Conservation (phyloP, 1,140 invertebrate genomes). For the Andrena cerasifolii region DNA sequence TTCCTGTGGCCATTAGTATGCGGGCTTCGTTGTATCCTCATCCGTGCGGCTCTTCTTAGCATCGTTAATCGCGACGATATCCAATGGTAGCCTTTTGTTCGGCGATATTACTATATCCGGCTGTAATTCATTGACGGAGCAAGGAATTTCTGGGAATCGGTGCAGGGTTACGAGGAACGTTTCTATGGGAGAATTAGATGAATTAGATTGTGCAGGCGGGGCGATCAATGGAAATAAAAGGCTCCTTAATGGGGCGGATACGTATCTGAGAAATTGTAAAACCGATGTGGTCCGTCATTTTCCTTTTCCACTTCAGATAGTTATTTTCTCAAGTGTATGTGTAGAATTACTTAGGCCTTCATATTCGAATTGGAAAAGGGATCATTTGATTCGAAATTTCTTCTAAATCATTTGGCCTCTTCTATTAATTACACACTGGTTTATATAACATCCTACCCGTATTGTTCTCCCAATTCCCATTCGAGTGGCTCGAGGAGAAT, state of each 20-base stretch:
- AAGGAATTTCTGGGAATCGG: not conserved
- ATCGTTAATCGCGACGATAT: constrained; percentile 67
- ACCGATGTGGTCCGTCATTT: too few relatives aligned
- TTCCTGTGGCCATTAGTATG: constrained; percentile 77
- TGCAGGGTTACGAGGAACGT: not conserved
- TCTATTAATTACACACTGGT: not conserved
- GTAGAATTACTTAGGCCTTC: too few relatives aligned
- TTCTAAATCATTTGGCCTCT: too few relatives aligned
- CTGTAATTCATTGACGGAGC: constrained; percentile 39
- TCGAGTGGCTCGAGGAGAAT: constrained; percentile 9
- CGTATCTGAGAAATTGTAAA: too few relatives aligned
- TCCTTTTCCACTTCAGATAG: too few relatives aligned
- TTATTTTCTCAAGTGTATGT: too few relatives aligned
- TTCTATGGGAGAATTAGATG: not conserved
- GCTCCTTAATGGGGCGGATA: not conserved
- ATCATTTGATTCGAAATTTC: too few relatives aligned
- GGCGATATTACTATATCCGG: constrained; percentile 69
- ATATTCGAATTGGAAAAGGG: too few relatives aligned
- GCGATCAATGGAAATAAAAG: not conserved
- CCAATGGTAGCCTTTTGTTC: constrained; percentile 57
- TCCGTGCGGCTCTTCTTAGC: constrained; percentile 63
- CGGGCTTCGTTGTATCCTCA: constrained; percentile 74
- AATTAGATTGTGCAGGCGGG: not conserved
- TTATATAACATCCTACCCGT: not conserved
- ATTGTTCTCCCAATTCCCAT: not conserved